phyloP scores from a whole-genome alignment of 1,140 invertebrate genomes.

The Drosophila azteca region DNA sequence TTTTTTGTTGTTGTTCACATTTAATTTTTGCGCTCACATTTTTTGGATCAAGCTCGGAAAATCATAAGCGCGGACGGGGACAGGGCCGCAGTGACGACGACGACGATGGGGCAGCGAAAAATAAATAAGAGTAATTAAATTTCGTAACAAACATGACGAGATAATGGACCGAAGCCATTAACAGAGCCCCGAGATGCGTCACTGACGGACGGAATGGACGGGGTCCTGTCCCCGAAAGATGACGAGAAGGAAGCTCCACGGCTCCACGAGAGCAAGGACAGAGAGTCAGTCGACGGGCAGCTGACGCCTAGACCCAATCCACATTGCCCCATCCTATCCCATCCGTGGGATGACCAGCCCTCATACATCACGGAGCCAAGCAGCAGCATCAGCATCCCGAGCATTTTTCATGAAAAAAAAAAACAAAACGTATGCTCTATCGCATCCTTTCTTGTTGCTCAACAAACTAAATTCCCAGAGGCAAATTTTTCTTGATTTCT shows the following conservation, averaged over 20 bases:
- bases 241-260: constrained; percentile 53
- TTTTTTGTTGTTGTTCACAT: constrained; percentile 63
- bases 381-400: constrained; percentile 44
- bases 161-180: constrained; percentile 83
- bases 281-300: constrained; percentile 11
- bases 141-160: constrained; percentile 83
- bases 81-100: constrained; percentile 18
- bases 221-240: constrained; percentile 62
- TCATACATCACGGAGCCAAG: constrained; percentile 43
- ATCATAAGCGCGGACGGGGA: constrained; percentile 59
- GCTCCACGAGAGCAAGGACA: neutral
- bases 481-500: constrained; percentile 68
- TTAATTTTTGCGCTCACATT: constrained; percentile 73
- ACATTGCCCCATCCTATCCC: constrained; percentile 2
- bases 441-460: constrained; percentile 51
- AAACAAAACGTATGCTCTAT: constrained; percentile 42
- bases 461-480: constrained; percentile 47
- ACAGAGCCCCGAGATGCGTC: constrained; percentile 50
- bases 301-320: constrained; percentile 17
- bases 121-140: constrained; percentile 84
- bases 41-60: constrained; percentile 71
- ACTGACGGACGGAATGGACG: constrained; percentile 41
- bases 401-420: constrained; percentile 44
- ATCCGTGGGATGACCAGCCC: constrained; percentile 4
- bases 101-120: constrained; percentile 58